These are phyloP conservation scores for Acyrthosiphon pisum DNA, from an alignment of 1,140 invertebrate species.

Conservation along the genomic window DNA sequence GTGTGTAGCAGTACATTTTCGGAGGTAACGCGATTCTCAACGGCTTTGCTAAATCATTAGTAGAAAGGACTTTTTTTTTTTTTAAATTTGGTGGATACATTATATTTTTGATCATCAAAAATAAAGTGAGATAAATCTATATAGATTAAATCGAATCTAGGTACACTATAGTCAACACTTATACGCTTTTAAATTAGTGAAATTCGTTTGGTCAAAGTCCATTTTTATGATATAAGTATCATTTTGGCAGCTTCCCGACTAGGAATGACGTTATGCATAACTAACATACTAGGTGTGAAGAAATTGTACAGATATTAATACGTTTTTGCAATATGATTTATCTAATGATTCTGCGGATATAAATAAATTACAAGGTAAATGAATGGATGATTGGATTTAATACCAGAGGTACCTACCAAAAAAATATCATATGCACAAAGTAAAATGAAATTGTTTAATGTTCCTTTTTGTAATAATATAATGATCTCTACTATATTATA, in stretches of 20 bases:
- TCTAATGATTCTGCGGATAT: neutral
- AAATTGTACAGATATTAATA: neutral
- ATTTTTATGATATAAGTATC: neutral
- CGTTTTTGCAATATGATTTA: neutral
- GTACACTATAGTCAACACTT: too few relatives aligned
- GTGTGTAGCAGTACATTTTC: neutral
- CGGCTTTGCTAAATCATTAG: too few relatives aligned
- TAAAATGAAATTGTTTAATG: neutral
- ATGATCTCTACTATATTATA: neutral
- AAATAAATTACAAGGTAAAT: neutral
- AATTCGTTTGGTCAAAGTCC: neutral
- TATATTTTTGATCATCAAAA: neutral
- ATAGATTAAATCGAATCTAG: neutral
- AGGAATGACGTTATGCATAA: neutral
- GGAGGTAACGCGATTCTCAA: neutral
- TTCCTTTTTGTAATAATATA: neutral
- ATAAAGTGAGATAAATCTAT: neutral
- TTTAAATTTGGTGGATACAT: neutral
- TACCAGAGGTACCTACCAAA: neutral
- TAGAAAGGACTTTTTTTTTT: neutral
- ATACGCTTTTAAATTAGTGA: neutral
- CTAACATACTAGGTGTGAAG: neutral
- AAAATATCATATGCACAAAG: neutral
- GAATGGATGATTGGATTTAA: too few relatives aligned
- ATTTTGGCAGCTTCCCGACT: neutral